Evolutionary conservation across 1,140 invertebrate genomes (phyloP), one percentile per base, ranked within the genome.

Genomic region (Thaumetopoea pityocampa): DNA sequence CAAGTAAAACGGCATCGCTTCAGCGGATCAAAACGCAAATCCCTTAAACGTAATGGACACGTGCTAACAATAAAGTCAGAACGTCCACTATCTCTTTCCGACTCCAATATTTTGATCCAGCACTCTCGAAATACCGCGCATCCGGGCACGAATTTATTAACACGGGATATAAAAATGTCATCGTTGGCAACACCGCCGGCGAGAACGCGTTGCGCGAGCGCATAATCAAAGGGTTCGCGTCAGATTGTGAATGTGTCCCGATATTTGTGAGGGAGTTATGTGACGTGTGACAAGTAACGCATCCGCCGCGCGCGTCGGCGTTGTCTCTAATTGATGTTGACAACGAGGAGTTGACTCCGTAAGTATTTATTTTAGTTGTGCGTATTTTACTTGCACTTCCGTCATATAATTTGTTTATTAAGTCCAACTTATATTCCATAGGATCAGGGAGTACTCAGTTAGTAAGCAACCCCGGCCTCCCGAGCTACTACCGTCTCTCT

Each of bases 181-280:
- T 48, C 72, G 67, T 37, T 45, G 48, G 64, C 47, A 52, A 54
- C 51, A 59, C 54, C 19, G 51, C 46, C 53, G 41, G 40, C 49
- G 51, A 48, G 49, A 48, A 45, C 38, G 36, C 26, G 38, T 35
- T 46, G 40, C 47, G 51, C 52, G 33, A 35, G 50, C 37, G 58
- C 36, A 47, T 44, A 60, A 72, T 80, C 67, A 77, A 77, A 80
- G 71, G 52, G 56, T 32, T 53, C 47, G 50, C 53, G 67, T 74
- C 69, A 67, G 70, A 68, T 80, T 76, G 78, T 69, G 66, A 73
- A 69, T 66, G 71, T 67, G 63, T 72, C 66, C 66, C 63, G 62
- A 68, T 66, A 66, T 67, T 77, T 72, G 73, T 69, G 72, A 72
- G 63, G 52, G 71, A 74, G 64, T 71, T 64, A 62, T 70, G 63